Conservation (phyloP, 2,888 invertebrate genomes). For the Thera britannica region DNA sequence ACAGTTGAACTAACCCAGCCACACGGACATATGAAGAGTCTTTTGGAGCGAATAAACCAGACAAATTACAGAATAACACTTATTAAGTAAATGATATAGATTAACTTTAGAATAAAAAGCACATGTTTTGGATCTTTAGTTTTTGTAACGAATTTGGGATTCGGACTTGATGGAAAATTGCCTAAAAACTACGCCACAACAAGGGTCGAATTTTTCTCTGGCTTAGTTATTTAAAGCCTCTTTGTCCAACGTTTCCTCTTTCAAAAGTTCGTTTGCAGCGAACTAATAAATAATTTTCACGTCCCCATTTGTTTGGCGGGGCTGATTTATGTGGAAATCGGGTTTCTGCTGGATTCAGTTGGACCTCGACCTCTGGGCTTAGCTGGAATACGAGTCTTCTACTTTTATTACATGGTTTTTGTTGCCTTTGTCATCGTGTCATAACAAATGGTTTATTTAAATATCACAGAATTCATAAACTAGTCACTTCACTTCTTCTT, state of each 20-base stretch:
- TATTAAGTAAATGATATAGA: neutral
- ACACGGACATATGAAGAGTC: conserved; percentile 3
- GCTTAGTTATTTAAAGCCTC: neutral
- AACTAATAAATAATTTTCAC: conserved; percentile 70
- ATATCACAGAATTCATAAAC: no score
- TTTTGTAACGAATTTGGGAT: neutral
- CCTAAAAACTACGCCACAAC: no score
- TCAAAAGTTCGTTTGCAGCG: conserved; percentile 53
- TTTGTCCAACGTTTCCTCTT: conserved; percentile 19
- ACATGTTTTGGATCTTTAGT: neutral
- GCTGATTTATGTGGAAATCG: neutral
- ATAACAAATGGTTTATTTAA: no score
- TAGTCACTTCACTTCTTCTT: no score
- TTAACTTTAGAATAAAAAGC: neutral
- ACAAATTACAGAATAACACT: conserved; percentile 8
- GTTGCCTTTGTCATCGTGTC: no score
- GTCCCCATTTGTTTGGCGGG: conserved; percentile 49
- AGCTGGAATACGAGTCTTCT: neutral
- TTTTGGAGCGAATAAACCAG: conserved; percentile 24
- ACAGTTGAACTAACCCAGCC: conserved; percentile 7
- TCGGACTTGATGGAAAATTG: no score
- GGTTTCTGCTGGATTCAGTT: neutral
- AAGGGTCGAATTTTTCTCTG: no score
- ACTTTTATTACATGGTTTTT: no score
- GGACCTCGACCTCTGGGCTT: neutral